A percentile compares a stretch with the other conserved stretches of the same genome.
phyloP scores from a whole-genome alignment of 1,140 invertebrate species.

The Adoxophyes honmai region DNA sequence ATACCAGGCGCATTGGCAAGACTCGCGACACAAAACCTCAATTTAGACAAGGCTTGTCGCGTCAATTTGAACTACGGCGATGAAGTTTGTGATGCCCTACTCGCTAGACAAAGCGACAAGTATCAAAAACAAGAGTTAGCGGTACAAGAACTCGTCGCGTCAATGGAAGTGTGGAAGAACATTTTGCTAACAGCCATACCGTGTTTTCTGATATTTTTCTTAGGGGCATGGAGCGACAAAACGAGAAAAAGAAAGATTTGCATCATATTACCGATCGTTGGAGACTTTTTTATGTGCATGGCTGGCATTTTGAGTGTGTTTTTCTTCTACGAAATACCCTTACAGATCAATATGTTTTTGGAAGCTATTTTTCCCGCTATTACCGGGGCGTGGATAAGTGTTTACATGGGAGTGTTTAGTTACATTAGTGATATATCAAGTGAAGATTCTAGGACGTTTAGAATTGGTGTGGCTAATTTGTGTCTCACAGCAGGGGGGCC shows the following conservation, averaged over 20 bases:
- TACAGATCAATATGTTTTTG: slow-evolving; percentile 82
- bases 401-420: slow-evolving; percentile 92
- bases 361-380: slow-evolving; percentile 83
- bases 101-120: slow-evolving; percentile 57
- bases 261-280: slow-evolving; percentile 87
- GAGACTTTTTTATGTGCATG: slow-evolving; percentile 84
- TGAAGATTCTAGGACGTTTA: slow-evolving; percentile 87
- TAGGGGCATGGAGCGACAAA: slow-evolving; percentile 82
- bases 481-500: slow-evolving; percentile 87
- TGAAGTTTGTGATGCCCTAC: slow-evolving; percentile 74
- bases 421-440: slow-evolving; percentile 92
- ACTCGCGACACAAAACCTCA: slow-evolving; percentile 78
- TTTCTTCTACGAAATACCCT: slow-evolving; percentile 83
- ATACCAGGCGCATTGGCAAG: slow-evolving; percentile 71
- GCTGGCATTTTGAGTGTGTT: slow-evolving; percentile 86
- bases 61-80: slow-evolving; percentile 76
- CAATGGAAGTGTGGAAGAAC: slow-evolving; percentile 76
- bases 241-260: slow-evolving; percentile 85
- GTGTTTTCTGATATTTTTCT: slow-evolving; percentile 74
- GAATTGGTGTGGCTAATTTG: slow-evolving; percentile 89
- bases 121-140: slow-evolving; percentile 65
- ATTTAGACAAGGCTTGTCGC: slow-evolving; percentile 80
- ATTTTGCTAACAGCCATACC: slow-evolving; percentile 72
- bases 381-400: slow-evolving; percentile 89
- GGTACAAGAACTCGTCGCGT: slow-evolving; percentile 75